A percentile compares a stretch with the other conserved stretches of the same genome.
Evolutionary conservation across 2,888 invertebrate species (phyloP).

Genomic region (Drosophila kambysellisi): DNA sequence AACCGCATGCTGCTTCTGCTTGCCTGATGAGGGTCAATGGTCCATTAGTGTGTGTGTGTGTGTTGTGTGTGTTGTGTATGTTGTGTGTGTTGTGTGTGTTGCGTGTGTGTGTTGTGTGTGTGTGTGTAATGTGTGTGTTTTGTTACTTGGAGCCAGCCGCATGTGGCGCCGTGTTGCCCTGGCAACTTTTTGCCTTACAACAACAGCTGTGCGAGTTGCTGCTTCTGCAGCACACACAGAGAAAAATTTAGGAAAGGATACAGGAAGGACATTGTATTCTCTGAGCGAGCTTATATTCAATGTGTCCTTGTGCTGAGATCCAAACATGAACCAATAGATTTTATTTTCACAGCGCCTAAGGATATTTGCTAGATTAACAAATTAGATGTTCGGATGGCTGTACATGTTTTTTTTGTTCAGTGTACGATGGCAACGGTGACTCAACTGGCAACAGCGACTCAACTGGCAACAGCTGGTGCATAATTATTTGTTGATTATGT

Average conservation of each 20-base stretch:
- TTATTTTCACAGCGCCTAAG: background rate
- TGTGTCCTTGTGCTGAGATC: background rate
- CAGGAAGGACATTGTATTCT: background rate
- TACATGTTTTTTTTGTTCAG: background rate
- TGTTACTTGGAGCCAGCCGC: slow-evolving; percentile 24
- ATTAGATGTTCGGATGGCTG: background rate
- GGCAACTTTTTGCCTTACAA: slow-evolving; percentile 65
- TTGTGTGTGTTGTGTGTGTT: slow-evolving; percentile 23
- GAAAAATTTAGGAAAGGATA: background rate
- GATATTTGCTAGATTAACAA: background rate
- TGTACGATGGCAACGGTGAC: slow-evolving; percentile 9
- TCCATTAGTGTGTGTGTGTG: slow-evolving; percentile 47
- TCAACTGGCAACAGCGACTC: slow-evolving; percentile 52
- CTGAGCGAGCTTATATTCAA: background rate
- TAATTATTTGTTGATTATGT: slow-evolving; percentile 78
- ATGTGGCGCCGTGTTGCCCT: slow-evolving; percentile 42
- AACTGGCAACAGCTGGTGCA: slow-evolving; percentile 65
- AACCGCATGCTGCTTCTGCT: slow-evolving; percentile 63
- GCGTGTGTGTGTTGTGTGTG: slow-evolving; percentile 5
- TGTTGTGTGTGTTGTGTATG: slow-evolving; percentile 8
- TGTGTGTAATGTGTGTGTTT: slow-evolving; percentile 20
- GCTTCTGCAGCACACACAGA: slow-evolving; percentile 1
- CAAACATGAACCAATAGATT: background rate
- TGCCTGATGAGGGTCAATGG: slow-evolving; percentile 69
- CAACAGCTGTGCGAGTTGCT: slow-evolving; percentile 27